phyloP scores from a whole-genome alignment of 2,113 vertebrate genomes.

The Lycaon pictus region DNA sequence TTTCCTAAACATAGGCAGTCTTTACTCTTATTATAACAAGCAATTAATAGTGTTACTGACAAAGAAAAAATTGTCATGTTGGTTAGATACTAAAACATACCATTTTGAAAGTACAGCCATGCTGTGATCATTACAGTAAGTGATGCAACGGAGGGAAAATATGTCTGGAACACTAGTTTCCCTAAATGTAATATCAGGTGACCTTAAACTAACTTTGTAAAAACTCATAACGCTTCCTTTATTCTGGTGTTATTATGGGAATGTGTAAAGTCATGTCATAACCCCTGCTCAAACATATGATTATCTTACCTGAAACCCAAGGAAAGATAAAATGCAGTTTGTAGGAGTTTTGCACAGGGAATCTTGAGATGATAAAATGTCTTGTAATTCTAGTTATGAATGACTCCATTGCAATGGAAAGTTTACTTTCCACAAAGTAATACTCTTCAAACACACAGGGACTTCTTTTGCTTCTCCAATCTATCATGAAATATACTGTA shows the following conservation, averaged over 20 bases:
- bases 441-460: not conserved
- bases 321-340: not conserved
- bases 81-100: not conserved
- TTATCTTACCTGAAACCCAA: constrained; percentile 17
- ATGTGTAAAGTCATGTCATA: not conserved
- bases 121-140: not conserved
- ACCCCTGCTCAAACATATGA: not conserved
- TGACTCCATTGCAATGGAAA: constrained; percentile 33
- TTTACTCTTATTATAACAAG: not conserved
- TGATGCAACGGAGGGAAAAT: not conserved
- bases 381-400: constrained; percentile 59
- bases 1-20: not conserved
- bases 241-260: not conserved
- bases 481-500: not conserved
- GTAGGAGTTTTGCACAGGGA: not conserved
- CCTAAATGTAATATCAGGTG: constrained; percentile 4
- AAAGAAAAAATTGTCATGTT: not conserved
- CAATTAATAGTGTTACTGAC: not conserved
- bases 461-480: not conserved
- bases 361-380: constrained; percentile 52
- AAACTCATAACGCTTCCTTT: not conserved
- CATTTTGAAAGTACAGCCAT: not conserved
- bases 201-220: not conserved
- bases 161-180: not conserved
- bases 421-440: constrained; percentile 38